Conservation (phyloP, 2,113 vertebrate species). For the Eulacestoma nigropectus region DNA sequence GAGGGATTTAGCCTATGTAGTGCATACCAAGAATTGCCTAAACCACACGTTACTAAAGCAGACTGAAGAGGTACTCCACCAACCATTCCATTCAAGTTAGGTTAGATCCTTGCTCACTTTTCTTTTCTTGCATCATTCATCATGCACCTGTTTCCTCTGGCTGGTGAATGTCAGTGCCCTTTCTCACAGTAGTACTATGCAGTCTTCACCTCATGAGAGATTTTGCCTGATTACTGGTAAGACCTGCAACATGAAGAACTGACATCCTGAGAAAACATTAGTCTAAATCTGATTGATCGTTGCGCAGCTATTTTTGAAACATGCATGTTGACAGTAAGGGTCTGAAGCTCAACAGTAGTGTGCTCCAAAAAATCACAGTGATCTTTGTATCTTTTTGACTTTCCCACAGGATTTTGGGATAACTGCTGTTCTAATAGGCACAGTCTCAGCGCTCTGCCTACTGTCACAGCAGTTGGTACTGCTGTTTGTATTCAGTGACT, state of each 20-base stretch:
- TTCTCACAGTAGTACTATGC: neutral
- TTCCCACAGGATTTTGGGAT: neutral
- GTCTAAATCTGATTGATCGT: fast-evolving
- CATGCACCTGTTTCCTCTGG: neutral
- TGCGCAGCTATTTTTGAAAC: neutral
- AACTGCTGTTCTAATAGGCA: neutral
- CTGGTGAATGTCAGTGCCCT: neutral
- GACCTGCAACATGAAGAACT: neutral
- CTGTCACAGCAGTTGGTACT: neutral
- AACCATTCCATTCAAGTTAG: neutral
- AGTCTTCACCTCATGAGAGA: neutral
- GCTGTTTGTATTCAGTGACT: neutral
- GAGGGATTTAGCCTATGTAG: neutral
- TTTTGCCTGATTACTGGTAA: neutral
- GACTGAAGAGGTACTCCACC: neutral
- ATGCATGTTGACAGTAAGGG: neutral
- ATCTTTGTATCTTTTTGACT: neutral
- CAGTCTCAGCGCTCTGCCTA: neutral
- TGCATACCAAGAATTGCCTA: neutral
- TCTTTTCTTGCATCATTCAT: neutral
- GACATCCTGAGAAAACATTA: neutral
- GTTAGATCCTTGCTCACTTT: neutral
- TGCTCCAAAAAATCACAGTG: neutral
- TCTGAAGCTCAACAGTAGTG: neutral
- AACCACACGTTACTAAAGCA: neutral